These are phyloP conservation scores for Hypotaenidia okinawae DNA, from an alignment of 2,797 vertebrate species.

Conservation along the genomic window DNA sequence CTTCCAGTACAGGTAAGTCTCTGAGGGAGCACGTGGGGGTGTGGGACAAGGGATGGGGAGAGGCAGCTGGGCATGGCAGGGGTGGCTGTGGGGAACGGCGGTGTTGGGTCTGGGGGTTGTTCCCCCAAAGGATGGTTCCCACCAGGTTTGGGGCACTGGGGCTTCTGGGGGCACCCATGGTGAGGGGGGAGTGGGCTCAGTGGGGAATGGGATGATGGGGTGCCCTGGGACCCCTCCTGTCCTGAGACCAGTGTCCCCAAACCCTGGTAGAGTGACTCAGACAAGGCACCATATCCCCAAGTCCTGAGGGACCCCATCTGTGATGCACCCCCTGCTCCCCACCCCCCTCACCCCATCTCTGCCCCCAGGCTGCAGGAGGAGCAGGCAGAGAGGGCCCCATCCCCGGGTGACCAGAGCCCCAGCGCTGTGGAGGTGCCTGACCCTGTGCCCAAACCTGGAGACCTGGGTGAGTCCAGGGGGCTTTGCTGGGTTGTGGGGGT, in stretches of 20 bases:
- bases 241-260: neutral
- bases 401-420: fast-evolving
- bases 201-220: neutral
- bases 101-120: neutral
- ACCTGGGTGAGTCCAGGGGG: constrained; percentile 21
- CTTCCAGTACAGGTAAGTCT: constrained; percentile 88
- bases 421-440: neutral
- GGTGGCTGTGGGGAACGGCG: neutral
- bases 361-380: constrained; percentile 19
- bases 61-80: neutral
- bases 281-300: fast-evolving
- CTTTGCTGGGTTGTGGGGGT: neutral
- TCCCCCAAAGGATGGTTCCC: neutral
- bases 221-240: neutral
- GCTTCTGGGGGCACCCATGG: neutral
- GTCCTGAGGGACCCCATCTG: neutral
- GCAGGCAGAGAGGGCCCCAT: fast-evolving
- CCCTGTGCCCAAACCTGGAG: neutral
- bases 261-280: neutral
- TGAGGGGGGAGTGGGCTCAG: neutral
- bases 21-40: no score
- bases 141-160: neutral
- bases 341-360: neutral
- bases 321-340: neutral
- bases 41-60: no score